These are phyloP conservation scores for Arctocebus calabarensis DNA, from an alignment of 2,797 vertebrate genomes.

Conservation along the genomic window DNA sequence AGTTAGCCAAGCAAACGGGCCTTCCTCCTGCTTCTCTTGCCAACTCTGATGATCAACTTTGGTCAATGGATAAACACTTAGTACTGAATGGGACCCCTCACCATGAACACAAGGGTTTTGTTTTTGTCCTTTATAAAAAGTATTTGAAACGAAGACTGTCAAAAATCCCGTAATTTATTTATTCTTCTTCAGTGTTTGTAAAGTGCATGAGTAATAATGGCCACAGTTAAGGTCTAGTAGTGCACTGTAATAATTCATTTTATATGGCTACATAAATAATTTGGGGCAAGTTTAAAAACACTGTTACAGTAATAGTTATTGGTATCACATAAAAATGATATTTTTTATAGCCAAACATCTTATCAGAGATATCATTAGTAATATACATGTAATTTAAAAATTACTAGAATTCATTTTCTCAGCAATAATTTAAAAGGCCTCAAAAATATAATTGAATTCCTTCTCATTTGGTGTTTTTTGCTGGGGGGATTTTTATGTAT, in stretches of 20 bases:
- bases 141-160: slow-evolving; percentile 71
- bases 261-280: background rate
- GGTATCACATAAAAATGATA: slow-evolving; percentile 44
- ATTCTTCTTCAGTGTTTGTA: slow-evolving; percentile 66
- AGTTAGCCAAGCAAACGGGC: background rate
- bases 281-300: slow-evolving; percentile 12
- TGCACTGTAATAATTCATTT: slow-evolving; percentile 42
- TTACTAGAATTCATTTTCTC: slow-evolving; percentile 59
- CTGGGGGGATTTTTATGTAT: slow-evolving; percentile 47
- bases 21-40: background rate
- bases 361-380: slow-evolving; percentile 33
- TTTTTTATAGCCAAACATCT: slow-evolving; percentile 35
- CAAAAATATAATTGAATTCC: slow-evolving; percentile 44
- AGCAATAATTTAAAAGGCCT: slow-evolving; percentile 65
- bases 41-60: background rate
- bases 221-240: slow-evolving; percentile 19
- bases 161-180: slow-evolving; percentile 73
- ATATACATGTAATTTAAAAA: slow-evolving; percentile 55
- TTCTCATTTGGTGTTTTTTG: slow-evolving; percentile 57
- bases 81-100: background rate
- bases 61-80: background rate
- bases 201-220: slow-evolving; percentile 19
- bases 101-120: background rate
- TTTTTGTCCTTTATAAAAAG: slow-evolving; percentile 66
- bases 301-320: slow-evolving; percentile 16